Percentiles rank a stretch among this genome's conserved stretches.
phyloP scores from a whole-genome alignment of 2,113 vertebrate genomes.

The Enhydra lutris region DNA sequence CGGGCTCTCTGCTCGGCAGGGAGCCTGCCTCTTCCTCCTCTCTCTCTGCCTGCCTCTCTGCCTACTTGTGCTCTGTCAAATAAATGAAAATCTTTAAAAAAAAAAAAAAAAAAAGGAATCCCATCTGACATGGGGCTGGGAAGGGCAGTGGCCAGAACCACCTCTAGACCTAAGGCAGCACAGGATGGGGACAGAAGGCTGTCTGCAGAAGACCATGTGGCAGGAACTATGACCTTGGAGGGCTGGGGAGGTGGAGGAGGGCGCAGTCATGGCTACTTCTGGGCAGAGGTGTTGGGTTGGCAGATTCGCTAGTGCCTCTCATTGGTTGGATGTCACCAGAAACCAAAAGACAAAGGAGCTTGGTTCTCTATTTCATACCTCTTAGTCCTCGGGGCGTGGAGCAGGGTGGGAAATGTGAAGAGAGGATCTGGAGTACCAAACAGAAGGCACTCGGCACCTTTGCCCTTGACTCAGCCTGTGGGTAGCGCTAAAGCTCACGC shows the following conservation, averaged over 20 bases:
- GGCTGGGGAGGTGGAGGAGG: too few species aligned
- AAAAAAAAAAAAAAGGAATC: too few species aligned
- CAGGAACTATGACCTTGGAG: not conserved
- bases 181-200: not conserved
- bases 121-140: accelerated
- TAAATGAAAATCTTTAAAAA: too few species aligned
- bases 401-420: not conserved
- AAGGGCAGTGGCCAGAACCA: accelerated
- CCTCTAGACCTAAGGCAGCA: not conserved
- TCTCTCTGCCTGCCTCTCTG: too few species aligned
- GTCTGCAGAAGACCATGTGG: not conserved
- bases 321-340: not conserved
- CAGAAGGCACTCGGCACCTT: not conserved
- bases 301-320: not conserved
- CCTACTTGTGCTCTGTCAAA: too few species aligned
- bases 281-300: not conserved
- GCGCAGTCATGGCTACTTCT: not conserved
- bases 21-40: too few species aligned
- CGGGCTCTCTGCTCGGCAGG: too few species aligned
- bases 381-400: not conserved
- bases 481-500: not conserved
- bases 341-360: not conserved
- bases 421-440: not conserved
- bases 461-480: not conserved
- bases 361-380: not conserved